Conservation (phyloP, 2,797 vertebrate genomes). For the Ctenopoma kingsleyae region DNA sequence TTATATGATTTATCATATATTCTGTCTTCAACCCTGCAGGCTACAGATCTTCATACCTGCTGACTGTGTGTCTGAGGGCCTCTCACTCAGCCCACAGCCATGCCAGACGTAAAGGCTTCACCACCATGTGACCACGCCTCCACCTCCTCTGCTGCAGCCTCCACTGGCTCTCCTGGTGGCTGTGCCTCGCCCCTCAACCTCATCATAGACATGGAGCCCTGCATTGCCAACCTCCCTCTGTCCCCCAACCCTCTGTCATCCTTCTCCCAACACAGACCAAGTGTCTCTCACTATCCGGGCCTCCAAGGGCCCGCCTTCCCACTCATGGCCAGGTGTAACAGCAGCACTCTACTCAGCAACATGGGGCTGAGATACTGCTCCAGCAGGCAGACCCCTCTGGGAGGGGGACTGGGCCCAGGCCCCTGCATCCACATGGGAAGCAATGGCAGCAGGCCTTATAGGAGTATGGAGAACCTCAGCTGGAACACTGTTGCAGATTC, state of each 20-base stretch:
- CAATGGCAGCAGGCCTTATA: slow-evolving; percentile 84
- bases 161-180: slow-evolving; percentile 79
- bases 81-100: slow-evolving; percentile 63
- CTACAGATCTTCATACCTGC: slow-evolving; percentile 40
- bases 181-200: slow-evolving; percentile 66
- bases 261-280: slow-evolving; percentile 76
- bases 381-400: slow-evolving; percentile 67
- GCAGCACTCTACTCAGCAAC: slow-evolving; percentile 85
- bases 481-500: slow-evolving; percentile 84
- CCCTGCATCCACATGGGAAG: slow-evolving; percentile 50
- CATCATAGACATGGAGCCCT: slow-evolving; percentile 84
- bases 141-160: slow-evolving; percentile 65
- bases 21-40: slow-evolving; percentile 50
- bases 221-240: slow-evolving; percentile 80
- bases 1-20: slow-evolving; percentile 11
- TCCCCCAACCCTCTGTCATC: slow-evolving; percentile 81
- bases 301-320: slow-evolving; percentile 77
- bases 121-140: slow-evolving; percentile 85
- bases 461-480: slow-evolving; percentile 92
- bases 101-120: slow-evolving; percentile 86
- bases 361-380: slow-evolving; percentile 87
- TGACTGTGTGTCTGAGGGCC: slow-evolving; percentile 51
- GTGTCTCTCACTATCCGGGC: slow-evolving; percentile 81
- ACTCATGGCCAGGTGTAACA: slow-evolving; percentile 81
- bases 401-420: slow-evolving; percentile 25